Evolutionary conservation across 2,888 invertebrate species (phyloP), one percentile per base, ranked within the genome.

Genomic region (Asteroscopus sphinx): DNA sequence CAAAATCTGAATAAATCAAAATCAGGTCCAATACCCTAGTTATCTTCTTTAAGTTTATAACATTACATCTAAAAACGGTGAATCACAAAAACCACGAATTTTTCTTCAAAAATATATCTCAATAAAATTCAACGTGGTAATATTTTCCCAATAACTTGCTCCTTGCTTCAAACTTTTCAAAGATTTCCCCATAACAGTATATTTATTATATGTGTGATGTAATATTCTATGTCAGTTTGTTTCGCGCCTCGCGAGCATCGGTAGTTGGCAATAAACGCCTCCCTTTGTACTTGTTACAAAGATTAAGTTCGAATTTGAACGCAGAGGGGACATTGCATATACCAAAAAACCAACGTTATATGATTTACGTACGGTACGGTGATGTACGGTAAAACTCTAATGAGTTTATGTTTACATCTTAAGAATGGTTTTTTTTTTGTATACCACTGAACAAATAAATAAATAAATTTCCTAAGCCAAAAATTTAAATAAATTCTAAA

Each of bases 231-330:
- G 76, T 74, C 72, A 60, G 71, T 72, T 63, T 68, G 72, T 76
- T 67, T 73, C 74, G 66, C 80, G 67, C 77, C 63, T 70, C 59
- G 39, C 70, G 69, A 77, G 76, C 79, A 70, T 77, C 69, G 75
- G 74, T 68, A 77, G 73, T 77, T 75, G 65, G 74, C 77, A 80
- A 83, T 83, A 83, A 79, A 73, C 57, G 74, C 65, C 71, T 66
- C 81, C 77, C 80, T 76, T 73, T 62, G 58, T 59, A 12, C 30
- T 36, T 15, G 28, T 3, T 46, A 11, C 80, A 80, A 55, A 80
- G 80, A 82, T 48, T 59, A 76, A 52, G 17, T 45, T 41, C 2
- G 8, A n/a, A 39, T 35, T 6, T 0, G 0, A 15, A 2, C 26
- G 8, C 4, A 73, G 74, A 68, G 0, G 12, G 0, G 53, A 60